Conservation (phyloP, 2,797 vertebrate genomes). For the Brachyalestes nurse region DNA sequence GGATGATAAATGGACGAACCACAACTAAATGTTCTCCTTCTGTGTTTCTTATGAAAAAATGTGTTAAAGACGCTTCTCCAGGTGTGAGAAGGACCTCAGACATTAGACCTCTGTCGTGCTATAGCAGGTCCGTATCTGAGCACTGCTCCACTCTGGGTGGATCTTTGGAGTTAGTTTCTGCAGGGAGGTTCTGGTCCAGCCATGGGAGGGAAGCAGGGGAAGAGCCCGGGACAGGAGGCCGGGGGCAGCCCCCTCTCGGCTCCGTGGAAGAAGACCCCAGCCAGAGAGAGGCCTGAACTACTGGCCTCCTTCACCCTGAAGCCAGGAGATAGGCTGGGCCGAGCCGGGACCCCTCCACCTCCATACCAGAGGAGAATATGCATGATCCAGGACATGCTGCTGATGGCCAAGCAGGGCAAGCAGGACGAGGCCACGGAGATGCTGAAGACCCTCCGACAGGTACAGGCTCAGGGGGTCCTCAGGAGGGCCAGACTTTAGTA, state of each 20-base stretch:
- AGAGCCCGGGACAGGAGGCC: slow-evolving; percentile 79
- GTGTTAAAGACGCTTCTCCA: neutral
- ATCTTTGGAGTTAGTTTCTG: neutral
- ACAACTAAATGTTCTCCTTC: neutral
- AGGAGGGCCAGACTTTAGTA: neutral
- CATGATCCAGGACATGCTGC: slow-evolving; percentile 97
- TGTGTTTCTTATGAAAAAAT: no score
- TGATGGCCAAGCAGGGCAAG: slow-evolving; percentile 89
- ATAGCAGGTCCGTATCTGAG: neutral
- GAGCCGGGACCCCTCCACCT: slow-evolving; percentile 79
- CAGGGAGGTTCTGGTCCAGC: slow-evolving; percentile 18
- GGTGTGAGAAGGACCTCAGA: neutral
- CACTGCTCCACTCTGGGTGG: neutral
- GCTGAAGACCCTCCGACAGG: slow-evolving; percentile 93
- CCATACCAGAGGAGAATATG: slow-evolving; percentile 93
- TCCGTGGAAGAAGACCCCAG: slow-evolving; percentile 79
- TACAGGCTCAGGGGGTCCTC: slow-evolving; percentile 51
- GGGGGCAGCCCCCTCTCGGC: slow-evolving; percentile 80
- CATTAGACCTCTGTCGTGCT: neutral
- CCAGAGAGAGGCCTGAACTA: slow-evolving; percentile 86
- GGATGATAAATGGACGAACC: no score
- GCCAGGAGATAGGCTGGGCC: slow-evolving; percentile 86
- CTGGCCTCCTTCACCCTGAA: slow-evolving; percentile 87
- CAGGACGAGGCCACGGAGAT: slow-evolving; percentile 92
- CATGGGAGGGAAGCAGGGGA: slow-evolving; percentile 92